Evolutionary conservation across 2,797 vertebrate genomes (phyloP).

Genomic region (Margarornis squamiger): DNA sequence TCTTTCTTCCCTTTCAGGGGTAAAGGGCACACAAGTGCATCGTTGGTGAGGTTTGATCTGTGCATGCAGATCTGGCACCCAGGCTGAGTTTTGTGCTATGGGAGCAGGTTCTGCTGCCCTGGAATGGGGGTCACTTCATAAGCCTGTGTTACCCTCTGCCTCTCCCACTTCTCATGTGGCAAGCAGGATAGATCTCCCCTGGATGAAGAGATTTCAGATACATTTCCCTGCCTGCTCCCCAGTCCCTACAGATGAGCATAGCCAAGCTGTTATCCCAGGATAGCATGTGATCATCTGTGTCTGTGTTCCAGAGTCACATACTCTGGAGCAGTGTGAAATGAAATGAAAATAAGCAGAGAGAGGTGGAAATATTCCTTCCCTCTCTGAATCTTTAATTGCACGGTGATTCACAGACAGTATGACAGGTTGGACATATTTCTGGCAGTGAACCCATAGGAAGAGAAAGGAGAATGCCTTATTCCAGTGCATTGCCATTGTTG

Average conservation of each 20-base stretch:
- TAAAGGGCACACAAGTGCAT: accelerated
- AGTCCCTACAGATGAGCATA: neutral
- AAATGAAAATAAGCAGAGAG: slow-evolving; percentile 22
- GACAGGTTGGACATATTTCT: slow-evolving; percentile 37
- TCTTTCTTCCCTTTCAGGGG: neutral
- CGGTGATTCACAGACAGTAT: neutral
- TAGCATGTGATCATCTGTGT: neutral
- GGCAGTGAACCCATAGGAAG: neutral
- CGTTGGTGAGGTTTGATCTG: neutral
- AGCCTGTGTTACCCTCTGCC: neutral
- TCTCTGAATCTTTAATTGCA: slow-evolving; percentile 34
- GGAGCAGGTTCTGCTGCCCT: neutral
- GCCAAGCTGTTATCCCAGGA: neutral
- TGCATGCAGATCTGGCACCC: neutral
- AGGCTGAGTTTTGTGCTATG: neutral
- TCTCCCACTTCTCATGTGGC: neutral
- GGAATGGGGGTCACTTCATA: neutral
- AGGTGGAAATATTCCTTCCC: neutral
- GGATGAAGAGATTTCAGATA: neutral
- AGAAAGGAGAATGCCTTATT: slow-evolving; percentile 2
- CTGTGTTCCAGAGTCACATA: neutral
- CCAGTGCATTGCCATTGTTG: neutral
- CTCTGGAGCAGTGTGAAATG: neutral
- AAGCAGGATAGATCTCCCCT: neutral
- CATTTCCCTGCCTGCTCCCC: neutral